phyloP scores from a whole-genome alignment of 2,888 invertebrate genomes.

The Mactromeris polynyma region DNA sequence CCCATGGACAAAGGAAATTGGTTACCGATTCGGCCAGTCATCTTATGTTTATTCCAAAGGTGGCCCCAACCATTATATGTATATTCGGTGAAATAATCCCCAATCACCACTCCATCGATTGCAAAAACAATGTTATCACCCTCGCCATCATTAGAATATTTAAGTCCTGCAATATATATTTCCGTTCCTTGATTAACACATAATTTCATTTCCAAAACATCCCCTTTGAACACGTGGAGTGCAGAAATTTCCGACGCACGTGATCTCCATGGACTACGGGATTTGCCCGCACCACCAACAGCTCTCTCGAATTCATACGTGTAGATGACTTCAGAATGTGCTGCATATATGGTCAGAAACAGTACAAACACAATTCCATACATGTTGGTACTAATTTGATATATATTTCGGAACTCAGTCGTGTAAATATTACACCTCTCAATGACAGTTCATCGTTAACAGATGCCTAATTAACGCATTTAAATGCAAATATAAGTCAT shows the following conservation, averaged over 20 bases:
- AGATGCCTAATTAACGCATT: background rate
- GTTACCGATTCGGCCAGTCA: background rate
- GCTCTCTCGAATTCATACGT: conserved; percentile 55
- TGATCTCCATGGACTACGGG: conserved; percentile 49
- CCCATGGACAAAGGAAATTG: background rate
- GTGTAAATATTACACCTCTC: background rate
- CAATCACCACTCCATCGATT: conserved; percentile 14
- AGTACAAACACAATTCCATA: background rate
- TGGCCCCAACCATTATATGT: conserved; percentile 45
- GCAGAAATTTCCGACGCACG: conserved; percentile 43
- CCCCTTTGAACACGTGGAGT: conserved; percentile 47
- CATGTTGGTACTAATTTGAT: background rate
- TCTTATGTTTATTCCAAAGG: conserved; percentile 50
- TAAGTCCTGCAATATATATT: conserved; percentile 17
- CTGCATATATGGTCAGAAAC: background rate
- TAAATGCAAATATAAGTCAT: background rate
- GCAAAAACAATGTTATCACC: conserved; percentile 40
- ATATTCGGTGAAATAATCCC: conserved; percentile 16
- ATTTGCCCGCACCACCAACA: conserved; percentile 36
- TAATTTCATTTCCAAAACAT: conserved; percentile 40
- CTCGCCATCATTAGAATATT: conserved; percentile 59
- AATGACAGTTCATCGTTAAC: background rate
- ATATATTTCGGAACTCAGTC: background rate
- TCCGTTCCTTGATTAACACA: conserved; percentile 32
- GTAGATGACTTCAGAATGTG: background rate